Percentiles rank a stretch among this genome's conserved stretches.
Evolutionary conservation across 2,888 invertebrate species (phyloP).

Genomic region (Leptinotarsa rubiginosa): DNA sequence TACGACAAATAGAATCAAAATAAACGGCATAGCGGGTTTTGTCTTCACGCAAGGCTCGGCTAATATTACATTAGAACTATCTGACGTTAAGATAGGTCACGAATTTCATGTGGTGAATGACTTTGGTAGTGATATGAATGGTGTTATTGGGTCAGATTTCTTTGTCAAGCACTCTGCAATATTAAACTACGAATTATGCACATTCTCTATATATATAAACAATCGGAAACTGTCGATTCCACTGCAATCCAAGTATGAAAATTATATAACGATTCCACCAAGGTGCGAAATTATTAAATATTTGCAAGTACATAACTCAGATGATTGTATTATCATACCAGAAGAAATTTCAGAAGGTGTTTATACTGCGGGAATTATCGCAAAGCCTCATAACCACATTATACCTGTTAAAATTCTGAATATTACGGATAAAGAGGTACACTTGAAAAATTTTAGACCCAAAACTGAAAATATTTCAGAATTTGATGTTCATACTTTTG

Average conservation of each 20-base stretch:
- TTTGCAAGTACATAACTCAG: too few species aligned
- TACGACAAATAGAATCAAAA: slow-evolving; percentile 25
- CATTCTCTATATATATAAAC: slow-evolving; percentile 28
- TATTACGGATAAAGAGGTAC: slow-evolving; percentile 25
- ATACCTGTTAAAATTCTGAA: too few species aligned
- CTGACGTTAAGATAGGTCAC: slow-evolving; percentile 29
- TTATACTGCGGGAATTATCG: too few species aligned
- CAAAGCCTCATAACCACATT: too few species aligned
- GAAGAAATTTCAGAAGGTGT: too few species aligned
- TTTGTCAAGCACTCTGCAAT: slow-evolving; percentile 22
- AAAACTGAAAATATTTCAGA: slow-evolving; percentile 26
- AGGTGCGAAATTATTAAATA: too few species aligned
- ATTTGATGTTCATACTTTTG: slow-evolving; percentile 8
- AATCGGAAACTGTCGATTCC: slow-evolving; percentile 18
- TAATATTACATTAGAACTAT: slow-evolving; percentile 29
- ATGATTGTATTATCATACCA: too few species aligned
- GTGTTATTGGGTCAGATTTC: slow-evolving; percentile 12
- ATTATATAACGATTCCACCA: not conserved
- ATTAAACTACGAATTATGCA: slow-evolving; percentile 29
- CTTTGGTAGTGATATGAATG: slow-evolving; percentile 30
- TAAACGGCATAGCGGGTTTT: slow-evolving; percentile 32
- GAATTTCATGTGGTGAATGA: slow-evolving; percentile 33
- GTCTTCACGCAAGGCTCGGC: slow-evolving; percentile 31
- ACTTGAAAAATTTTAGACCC: slow-evolving; percentile 41
- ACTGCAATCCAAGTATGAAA: slow-evolving; percentile 29